These are phyloP conservation scores for Pipistrellus pygmaeus DNA, from an alignment of 2,797 vertebrate genomes.

Conservation along the genomic window DNA sequence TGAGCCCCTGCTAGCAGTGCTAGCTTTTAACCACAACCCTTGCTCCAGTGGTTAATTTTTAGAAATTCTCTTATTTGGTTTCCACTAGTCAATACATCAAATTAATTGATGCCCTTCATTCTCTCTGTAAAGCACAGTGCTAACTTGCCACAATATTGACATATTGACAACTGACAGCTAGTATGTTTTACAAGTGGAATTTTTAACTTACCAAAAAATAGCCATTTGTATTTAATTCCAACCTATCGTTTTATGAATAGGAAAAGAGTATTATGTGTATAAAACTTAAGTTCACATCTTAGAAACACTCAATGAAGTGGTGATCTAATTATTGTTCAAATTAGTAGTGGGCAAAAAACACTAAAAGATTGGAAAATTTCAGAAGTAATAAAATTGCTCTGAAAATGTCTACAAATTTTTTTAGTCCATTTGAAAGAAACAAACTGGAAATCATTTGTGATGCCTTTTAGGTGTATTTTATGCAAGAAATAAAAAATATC, in stretches of 20 bases:
- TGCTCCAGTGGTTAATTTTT: background rate
- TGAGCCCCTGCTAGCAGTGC: background rate
- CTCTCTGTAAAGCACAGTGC: background rate
- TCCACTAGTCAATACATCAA: background rate
- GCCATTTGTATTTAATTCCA: slow-evolving; percentile 24
- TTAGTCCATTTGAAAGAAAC: background rate
- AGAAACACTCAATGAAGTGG: background rate
- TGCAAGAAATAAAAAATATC: background rate
- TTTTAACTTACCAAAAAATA: background rate
- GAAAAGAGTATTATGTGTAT: background rate
- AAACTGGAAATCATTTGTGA: background rate
- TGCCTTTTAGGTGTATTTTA: background rate
- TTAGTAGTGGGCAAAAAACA: background rate
- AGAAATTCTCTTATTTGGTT: slow-evolving; percentile 9
- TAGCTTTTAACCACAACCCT: background rate
- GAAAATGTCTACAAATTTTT: background rate
- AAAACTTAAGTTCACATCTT: slow-evolving; percentile 37
- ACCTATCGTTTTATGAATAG: background rate
- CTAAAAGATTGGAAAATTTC: background rate
- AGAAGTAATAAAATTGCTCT: background rate
- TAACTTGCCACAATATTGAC: background rate
- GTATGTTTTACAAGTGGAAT: background rate
- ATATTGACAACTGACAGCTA: background rate
- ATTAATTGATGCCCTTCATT: background rate
- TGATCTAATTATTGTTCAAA: slow-evolving; percentile 30